Base-by-base conservation (phyloP, 1,140 invertebrate species). In the Calephelis nemesis region DNA sequence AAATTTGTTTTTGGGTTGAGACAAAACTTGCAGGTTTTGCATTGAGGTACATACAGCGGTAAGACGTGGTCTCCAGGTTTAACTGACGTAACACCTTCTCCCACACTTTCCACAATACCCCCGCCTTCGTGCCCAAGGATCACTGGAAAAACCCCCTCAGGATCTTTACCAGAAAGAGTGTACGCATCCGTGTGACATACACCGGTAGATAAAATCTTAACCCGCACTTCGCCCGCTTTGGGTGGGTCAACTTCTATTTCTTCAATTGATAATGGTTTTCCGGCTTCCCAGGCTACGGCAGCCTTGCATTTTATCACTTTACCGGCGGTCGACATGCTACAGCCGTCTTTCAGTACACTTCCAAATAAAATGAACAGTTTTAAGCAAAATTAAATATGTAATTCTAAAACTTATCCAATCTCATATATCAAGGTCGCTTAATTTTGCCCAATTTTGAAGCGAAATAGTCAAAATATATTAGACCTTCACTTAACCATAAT, bases 181-280 rank as follows among this genome's bases (percentile, higher is more conserved):
- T 99, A 99, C 5, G 97, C 95, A 93, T 99, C 99, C 0, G 99
- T 99, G 82, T 99, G 99, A 85, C 99, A 99, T n/a, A 99, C 95
- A 54, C 97, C 98, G 67, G 97, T 97, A 39, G 95, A 94, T 6
- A 95, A 79, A 63, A 99, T 94, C 92, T 97, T 95, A 10, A 98
- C 93, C 65, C 96, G 93, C n/a, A 96, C 95, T 94, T 97, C 96
- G 76, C 96, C 95, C 4, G 95, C 95, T 91, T 97, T 97, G 6
- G 99, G 99, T 62, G 98, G 97, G n/a, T 95, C 97, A 1, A 99
- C 99, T 93, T 98, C 95, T 71, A 99, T 94, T 60, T 95, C 96
- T 93, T 99, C 99, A 47, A 99, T 94, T 0, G 93, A 93, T 12
- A 99, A 92, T 10, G 97, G 96, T 79, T 98, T 94, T 71, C 97